Evolutionary conservation across 2,888 invertebrate species (phyloP), one percentile per base, ranked within the genome.

Genomic region (Prenolepis imparis): DNA sequence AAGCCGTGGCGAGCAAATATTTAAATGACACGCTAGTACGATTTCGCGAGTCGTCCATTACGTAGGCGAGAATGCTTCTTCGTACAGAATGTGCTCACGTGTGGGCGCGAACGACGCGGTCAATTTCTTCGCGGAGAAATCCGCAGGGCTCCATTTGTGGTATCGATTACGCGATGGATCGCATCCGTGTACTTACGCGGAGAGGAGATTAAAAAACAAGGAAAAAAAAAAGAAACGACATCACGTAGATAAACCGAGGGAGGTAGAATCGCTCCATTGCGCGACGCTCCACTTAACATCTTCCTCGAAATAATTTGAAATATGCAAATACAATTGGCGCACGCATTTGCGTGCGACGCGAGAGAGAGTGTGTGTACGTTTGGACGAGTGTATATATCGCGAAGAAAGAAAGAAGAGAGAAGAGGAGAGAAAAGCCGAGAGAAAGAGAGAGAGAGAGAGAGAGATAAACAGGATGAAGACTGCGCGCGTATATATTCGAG

Each of bases 221-320:
- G 21, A 68, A 12, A 39, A 52, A 64, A 67, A 64, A 75, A 84
- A 81, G 87, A 82, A 85, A 68, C 75, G 61, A 63, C 77, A 48
- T 48, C 48, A 8, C n/a, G 75, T 84, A 86, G 86, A 87, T 66
- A 84, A 89, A 85, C 67, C 8, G 55, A 18, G 32, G 11, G 32
- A 18, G 4, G 70, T 36, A 28, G 48, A 83, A 89, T 87, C 87
- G 88, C 83, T 86, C 89, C 87, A 87, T 88, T 87, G 89, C 86
- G 78, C 83, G 84, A 87, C 86, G 88, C 89, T 90, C 87, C 88
- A 88, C 87, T 89, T 88, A 88, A 87, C 87, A 75, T 90, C 86
- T 90, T 92, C 89, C 90, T 87, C 89, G 90, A 91, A 92, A 92
- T 92, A 92, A 92, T 92, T 92, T 91, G 90, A 92, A 91, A 91